Percentiles rank a stretch among this genome's conserved stretches.
phyloP scores from a whole-genome alignment of 2,888 invertebrate species.

The Diplolepis rosae region DNA sequence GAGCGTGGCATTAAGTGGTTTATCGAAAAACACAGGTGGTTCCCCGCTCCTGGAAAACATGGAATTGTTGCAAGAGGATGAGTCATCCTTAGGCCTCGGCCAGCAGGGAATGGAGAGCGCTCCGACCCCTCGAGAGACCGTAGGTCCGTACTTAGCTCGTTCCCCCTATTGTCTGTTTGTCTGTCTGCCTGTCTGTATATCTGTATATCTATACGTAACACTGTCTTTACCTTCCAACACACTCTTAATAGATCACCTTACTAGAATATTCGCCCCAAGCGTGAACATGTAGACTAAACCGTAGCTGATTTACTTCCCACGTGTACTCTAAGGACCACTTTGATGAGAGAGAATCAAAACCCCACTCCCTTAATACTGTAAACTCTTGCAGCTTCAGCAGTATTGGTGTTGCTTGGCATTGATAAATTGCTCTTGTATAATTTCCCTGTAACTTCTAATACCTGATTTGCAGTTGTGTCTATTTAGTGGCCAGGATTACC shows the following conservation, averaged over 20 bases:
- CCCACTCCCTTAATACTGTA: conserved; percentile 27
- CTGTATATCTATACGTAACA: conserved; percentile 54
- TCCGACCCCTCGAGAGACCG: conserved; percentile 70
- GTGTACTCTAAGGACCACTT: conserved; percentile 28
- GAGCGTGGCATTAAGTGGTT: conserved; percentile 61
- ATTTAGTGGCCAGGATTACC: neutral
- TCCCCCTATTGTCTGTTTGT: conserved; percentile 65
- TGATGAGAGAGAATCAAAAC: conserved; percentile 5
- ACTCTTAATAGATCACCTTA: conserved; percentile 54
- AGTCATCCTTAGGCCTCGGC: conserved; percentile 70
- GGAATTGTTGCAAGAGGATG: conserved; percentile 73
- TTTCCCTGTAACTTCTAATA: conserved; percentile 41
- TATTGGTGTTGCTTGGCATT: conserved; percentile 72
- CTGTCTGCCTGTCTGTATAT: conserved; percentile 49
- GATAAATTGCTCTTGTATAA: conserved; percentile 53
- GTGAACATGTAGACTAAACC: conserved; percentile 44
- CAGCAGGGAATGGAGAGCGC: conserved; percentile 72
- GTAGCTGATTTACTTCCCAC: conserved; percentile 32
- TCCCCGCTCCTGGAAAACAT: conserved; percentile 73
- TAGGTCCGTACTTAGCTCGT: conserved; percentile 72
- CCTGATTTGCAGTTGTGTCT: conserved; percentile 15
- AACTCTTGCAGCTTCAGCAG: conserved; percentile 61
- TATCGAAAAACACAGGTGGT: conserved; percentile 66
- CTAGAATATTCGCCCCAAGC: neutral
- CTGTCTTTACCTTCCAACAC: conserved; percentile 57